Evolutionary conservation across 2,888 invertebrate species (phyloP).

Genomic region (Leptopilina myrica): DNA sequence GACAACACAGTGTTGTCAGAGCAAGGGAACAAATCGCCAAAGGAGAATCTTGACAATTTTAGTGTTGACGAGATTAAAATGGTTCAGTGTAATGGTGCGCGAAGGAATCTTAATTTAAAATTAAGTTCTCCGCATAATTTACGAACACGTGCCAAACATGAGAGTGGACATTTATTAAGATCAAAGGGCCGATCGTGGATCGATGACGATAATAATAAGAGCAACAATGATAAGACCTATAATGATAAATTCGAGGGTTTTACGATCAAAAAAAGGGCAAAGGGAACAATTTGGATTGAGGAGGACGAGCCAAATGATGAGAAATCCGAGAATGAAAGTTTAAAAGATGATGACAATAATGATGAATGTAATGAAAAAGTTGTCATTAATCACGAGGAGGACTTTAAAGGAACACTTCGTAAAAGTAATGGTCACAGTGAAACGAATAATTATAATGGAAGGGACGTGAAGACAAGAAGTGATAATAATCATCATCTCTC

Average conservation of each 20-base stretch:
- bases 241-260: conserved; percentile 71
- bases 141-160: conserved; percentile 72
- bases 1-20: conserved; percentile 61
- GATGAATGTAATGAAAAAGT: conserved; percentile 50
- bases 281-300: conserved; percentile 75
- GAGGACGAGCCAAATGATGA: conserved; percentile 68
- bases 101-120: conserved; percentile 70
- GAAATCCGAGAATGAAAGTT: conserved; percentile 57
- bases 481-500: conserved; percentile 65
- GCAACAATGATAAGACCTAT: conserved; percentile 59
- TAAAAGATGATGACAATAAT: conserved; percentile 52
- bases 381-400: conserved; percentile 42
- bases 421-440: conserved; percentile 29
- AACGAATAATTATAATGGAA: conserved; percentile 8
- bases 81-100: conserved; percentile 74
- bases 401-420: conserved; percentile 38
- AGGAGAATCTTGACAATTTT: conserved; percentile 64
- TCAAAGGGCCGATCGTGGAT: conserved; percentile 73
- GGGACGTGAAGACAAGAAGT: conserved; percentile 65
- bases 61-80: conserved; percentile 69
- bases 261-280: conserved; percentile 73
- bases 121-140: conserved; percentile 72
- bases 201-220: conserved; percentile 66
- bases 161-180: conserved; percentile 73
- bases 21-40: conserved; percentile 61